phyloP scores from a whole-genome alignment of 2,888 invertebrate species.

The Drosophila atroscutellata region DNA sequence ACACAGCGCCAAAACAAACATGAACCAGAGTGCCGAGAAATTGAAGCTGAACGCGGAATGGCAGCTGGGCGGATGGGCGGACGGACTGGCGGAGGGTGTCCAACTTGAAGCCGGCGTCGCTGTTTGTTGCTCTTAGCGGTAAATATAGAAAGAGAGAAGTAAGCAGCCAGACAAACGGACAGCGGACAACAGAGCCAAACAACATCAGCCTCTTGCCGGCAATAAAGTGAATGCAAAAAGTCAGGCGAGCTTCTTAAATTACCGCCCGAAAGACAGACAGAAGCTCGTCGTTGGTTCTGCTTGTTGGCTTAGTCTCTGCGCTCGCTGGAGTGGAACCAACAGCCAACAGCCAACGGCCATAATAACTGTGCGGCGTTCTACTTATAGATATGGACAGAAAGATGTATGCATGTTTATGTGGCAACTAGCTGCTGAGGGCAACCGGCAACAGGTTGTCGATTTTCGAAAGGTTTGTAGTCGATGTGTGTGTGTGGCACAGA shows the following conservation, averaged over 20 bases:
- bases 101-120: slow-evolving; percentile 50
- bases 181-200: slow-evolving; percentile 4
- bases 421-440: slow-evolving; percentile 24
- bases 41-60: slow-evolving; percentile 27
- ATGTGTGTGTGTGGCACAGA: slow-evolving; percentile 28
- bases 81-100: slow-evolving; percentile 29
- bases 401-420: slow-evolving; percentile 3
- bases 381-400: slow-evolving; percentile 24
- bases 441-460: slow-evolving; percentile 61
- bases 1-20: slow-evolving; percentile 48
- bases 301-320: slow-evolving; percentile 56
- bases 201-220: slow-evolving; percentile 27
- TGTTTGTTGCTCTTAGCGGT: slow-evolving; percentile 78
- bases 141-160: slow-evolving; percentile 51
- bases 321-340: slow-evolving; percentile 62
- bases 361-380: slow-evolving; percentile 59
- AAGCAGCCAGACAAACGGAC: slow-evolving; percentile 26
- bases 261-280: slow-evolving; percentile 50
- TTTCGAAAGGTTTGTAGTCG: slow-evolving; percentile 48
- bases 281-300: slow-evolving; percentile 65
- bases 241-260: slow-evolving; percentile 68
- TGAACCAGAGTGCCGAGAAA: slow-evolving; percentile 38
- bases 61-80: slow-evolving; percentile 1
- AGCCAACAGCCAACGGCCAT: slow-evolving; percentile 32
- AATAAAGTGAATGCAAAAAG: slow-evolving; percentile 69